Evolutionary conservation across 2,113 vertebrate species (phyloP).

Genomic region (Aplodontia rufa): DNA sequence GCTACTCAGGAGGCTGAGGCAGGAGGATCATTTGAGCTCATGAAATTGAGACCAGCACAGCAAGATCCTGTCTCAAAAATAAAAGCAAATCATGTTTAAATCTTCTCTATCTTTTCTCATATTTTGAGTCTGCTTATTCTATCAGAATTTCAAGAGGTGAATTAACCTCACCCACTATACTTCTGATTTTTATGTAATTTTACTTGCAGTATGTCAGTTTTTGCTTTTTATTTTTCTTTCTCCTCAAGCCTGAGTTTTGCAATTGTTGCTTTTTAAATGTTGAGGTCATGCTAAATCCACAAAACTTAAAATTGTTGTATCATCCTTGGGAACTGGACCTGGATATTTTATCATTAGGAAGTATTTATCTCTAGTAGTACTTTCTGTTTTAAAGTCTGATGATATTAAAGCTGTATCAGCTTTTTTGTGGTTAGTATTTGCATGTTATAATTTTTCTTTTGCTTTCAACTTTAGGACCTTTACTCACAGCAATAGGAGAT

Average conservation of each 20-base stretch:
- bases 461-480: conserved; percentile 4
- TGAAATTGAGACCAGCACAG: no score
- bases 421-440: neutral
- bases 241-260: neutral
- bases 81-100: no score
- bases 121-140: neutral
- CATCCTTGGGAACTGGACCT: neutral
- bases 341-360: neutral
- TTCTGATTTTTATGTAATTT: neutral
- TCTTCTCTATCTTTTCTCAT: neutral
- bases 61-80: no score
- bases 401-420: neutral
- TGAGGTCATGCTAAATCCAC: neutral
- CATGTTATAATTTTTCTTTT: neutral
- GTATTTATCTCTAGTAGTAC: neutral
- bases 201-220: neutral
- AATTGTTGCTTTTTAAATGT: neutral
- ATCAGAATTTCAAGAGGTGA: neutral
- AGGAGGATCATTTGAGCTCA: neutral
- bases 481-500: neutral
- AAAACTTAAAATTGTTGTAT: neutral
- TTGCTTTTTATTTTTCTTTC: neutral
- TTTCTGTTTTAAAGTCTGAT: neutral
- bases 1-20: neutral
- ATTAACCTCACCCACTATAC: neutral